These are phyloP conservation scores for Tipula unca DNA, from an alignment of 2,888 invertebrate species.

Conservation along the genomic window DNA sequence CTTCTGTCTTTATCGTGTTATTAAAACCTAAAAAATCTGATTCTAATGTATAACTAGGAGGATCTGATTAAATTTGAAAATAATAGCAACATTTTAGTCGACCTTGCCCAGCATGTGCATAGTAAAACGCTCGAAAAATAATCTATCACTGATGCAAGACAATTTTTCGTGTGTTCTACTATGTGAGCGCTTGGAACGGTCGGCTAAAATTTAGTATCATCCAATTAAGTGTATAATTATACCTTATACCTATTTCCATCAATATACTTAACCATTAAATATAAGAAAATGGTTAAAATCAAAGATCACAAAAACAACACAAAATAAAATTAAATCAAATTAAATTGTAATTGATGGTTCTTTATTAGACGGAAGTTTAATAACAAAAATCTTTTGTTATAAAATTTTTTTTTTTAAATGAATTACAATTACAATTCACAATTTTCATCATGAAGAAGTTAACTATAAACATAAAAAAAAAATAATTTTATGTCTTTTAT, in stretches of 20 bases:
- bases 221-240: too few species aligned
- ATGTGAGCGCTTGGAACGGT: too few species aligned
- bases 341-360: constrained; percentile 14
- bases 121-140: too few species aligned
- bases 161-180: too few species aligned
- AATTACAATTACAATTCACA: neutral
- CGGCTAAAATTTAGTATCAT: too few species aligned
- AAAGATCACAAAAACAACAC: neutral
- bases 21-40: too few species aligned
- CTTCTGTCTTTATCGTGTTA: too few species aligned
- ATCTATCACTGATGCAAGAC: too few species aligned
- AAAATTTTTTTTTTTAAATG: neutral
- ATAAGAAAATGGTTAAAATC: neutral
- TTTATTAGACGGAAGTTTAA: constrained; percentile 8
- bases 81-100: too few species aligned
- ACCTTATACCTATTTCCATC: neutral
- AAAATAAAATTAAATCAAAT: constrained; percentile 2
- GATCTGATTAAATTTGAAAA: too few species aligned
- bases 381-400: neutral
- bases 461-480: neutral
- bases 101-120: too few species aligned
- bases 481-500: neutral
- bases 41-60: too few species aligned
- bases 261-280: neutral
- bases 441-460: neutral